Percentiles rank a stretch among this genome's conserved stretches.
Conservation (phyloP, 2,888 invertebrate species). For the Andrena trimmerana region DNA sequence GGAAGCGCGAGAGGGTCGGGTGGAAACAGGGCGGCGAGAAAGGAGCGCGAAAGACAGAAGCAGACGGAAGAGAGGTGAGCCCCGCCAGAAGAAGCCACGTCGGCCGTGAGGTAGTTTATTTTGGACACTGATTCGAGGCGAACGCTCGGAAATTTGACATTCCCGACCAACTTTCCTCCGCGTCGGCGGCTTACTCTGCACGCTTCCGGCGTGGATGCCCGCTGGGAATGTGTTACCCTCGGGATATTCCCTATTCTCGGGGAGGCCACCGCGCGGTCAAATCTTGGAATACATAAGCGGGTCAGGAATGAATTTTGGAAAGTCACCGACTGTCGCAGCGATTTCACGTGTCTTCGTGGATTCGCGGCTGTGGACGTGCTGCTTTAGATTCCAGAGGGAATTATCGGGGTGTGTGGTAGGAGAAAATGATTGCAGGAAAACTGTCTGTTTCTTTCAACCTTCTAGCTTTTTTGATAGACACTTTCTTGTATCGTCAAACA, state of each 20-base stretch:
- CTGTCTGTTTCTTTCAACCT: too few relatives aligned
- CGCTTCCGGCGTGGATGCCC: slow-evolving; percentile 38
- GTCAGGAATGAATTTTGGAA: slow-evolving; percentile 51
- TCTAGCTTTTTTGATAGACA: too few relatives aligned
- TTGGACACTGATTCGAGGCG: slow-evolving; percentile 80
- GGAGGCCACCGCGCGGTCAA: slow-evolving; percentile 27
- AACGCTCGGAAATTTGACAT: slow-evolving; percentile 80
- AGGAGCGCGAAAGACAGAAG: slow-evolving; percentile 51
- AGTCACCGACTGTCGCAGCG: slow-evolving; percentile 11
- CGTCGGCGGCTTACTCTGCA: slow-evolving; percentile 47
- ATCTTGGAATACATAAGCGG: slow-evolving; percentile 47
- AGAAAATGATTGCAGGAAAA: background rate
- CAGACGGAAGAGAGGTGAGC: slow-evolving; percentile 38
- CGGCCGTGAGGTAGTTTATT: slow-evolving; percentile 73
- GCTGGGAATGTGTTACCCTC: slow-evolving; percentile 47
- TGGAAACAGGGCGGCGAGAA: slow-evolving; percentile 53
- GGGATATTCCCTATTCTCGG: slow-evolving; percentile 56
- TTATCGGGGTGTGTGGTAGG: background rate
- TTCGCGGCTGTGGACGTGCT: background rate
- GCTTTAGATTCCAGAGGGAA: background rate
- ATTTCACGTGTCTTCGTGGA: background rate
- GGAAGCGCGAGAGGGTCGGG: slow-evolving; percentile 14
- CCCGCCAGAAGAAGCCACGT: slow-evolving; percentile 72
- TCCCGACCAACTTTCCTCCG: slow-evolving; percentile 69
- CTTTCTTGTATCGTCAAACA: too few relatives aligned